A percentile compares a stretch with the other conserved stretches of the same genome.
These are phyloP conservation scores for Beroe forskalii DNA, from an alignment of 37 sponge, comb jelly and placozoan species.

Conservation along the genomic window DNA sequence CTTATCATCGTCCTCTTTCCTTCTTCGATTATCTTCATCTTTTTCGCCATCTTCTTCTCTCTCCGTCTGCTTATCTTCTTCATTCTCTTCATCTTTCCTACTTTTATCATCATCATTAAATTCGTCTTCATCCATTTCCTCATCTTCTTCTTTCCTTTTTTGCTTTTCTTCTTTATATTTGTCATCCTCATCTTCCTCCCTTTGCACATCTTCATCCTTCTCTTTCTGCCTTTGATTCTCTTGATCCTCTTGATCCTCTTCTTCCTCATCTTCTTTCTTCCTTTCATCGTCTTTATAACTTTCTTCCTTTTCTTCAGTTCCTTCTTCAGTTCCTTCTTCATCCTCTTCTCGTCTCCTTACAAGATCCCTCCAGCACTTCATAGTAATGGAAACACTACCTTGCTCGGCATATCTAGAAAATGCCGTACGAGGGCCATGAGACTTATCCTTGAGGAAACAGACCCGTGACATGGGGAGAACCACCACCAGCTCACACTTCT, in stretches of 20 bases:
- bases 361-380: not conserved
- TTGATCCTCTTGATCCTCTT: not conserved
- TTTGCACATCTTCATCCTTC: not conserved
- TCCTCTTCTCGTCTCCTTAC: not conserved
- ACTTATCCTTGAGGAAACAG: conserved; percentile 11
- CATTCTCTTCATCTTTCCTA: too few species aligned
- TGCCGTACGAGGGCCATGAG: not conserved
- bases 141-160: not conserved
- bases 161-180: not conserved
- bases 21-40: not conserved
- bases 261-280: not conserved
- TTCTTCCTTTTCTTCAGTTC: not conserved
- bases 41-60: not conserved
- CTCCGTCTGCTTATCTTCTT: not conserved
- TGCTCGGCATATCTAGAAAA: not conserved
- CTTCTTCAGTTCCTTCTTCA: not conserved
- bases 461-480: not conserved
- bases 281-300: not conserved
- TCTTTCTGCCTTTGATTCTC: not conserved
- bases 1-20: not conserved
- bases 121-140: not conserved
- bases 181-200: not conserved
- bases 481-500: not conserved
- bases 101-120: not conserved
- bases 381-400: not conserved